Conservation (phyloP, 2,888 invertebrate genomes). For the Eupithecia abbreviata region DNA sequence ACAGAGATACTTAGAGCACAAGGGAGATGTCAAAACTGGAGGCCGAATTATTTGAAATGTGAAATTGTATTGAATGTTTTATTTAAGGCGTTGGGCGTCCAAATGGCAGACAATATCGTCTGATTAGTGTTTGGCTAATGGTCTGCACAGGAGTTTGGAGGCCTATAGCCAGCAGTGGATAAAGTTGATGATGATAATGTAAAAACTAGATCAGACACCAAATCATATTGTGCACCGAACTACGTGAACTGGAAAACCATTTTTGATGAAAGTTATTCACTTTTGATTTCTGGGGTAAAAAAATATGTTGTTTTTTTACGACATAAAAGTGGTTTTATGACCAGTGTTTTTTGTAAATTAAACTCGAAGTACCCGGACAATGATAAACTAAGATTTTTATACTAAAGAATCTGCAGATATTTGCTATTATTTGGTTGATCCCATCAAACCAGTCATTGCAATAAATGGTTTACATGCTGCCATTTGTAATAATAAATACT, state of each 20-base stretch:
- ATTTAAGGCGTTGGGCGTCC: neutral
- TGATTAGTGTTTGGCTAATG: too few relatives aligned
- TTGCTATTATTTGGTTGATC: neutral
- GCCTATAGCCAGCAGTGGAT: neutral
- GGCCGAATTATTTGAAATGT: neutral
- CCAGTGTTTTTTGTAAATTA: too few relatives aligned
- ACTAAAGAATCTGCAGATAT: neutral
- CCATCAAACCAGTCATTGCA: neutral
- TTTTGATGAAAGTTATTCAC: neutral
- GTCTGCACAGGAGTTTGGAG: neutral
- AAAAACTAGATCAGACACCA: neutral
- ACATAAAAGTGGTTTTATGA: too few relatives aligned
- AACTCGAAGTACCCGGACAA: neutral
- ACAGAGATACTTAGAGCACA: constrained; percentile 2
- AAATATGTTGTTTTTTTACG: too few relatives aligned
- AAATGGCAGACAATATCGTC: neutral
- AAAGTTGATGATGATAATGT: neutral
- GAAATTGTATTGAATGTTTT: neutral
- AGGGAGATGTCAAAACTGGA: neutral
- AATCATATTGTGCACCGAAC: neutral
- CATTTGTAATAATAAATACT: neutral
- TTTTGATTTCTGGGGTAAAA: neutral
- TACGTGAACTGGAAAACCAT: neutral
- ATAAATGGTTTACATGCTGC: neutral
- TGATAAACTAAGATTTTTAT: neutral